These are phyloP conservation scores for Brachyrhaphis roseni DNA, from an alignment of 2,797 vertebrate species.

Conservation along the genomic window DNA sequence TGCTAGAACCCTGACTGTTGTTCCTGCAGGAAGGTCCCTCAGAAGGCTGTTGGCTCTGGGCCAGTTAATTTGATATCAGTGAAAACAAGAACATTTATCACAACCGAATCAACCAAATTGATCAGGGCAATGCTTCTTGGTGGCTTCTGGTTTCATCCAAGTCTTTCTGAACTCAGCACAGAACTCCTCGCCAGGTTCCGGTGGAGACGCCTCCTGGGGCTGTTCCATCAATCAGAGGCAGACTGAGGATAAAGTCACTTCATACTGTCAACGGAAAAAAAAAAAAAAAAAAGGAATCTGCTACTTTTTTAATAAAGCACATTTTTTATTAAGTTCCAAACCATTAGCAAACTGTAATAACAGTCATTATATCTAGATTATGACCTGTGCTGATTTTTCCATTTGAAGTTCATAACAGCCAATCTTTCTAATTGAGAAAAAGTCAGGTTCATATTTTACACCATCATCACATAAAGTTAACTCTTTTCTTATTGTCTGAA, in stretches of 20 bases:
- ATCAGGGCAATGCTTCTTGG: not conserved
- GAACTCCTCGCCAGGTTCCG: not conserved
- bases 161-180: not conserved
- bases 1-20: not conserved
- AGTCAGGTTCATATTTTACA: not conserved
- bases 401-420: not conserved
- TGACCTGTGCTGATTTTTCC: not conserved
- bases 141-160: not conserved
- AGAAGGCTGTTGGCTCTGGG: not conserved
- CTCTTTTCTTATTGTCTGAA: not conserved
- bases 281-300: not conserved
- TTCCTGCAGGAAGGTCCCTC: not conserved
- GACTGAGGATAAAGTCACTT: not conserved
- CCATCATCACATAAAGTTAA: not conserved
- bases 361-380: not conserved
- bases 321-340: not conserved
- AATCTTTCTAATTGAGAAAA: not conserved
- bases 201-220: not conserved
- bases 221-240: not conserved
- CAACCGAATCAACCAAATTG: not conserved
- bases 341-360: not conserved
- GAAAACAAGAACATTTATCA: not conserved
- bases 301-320: not conserved
- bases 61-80: not conserved
- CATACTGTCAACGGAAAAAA: not conserved